Evolutionary conservation across 2,888 invertebrate genomes (phyloP).

Genomic region (Lasioglossum oenotherae): DNA sequence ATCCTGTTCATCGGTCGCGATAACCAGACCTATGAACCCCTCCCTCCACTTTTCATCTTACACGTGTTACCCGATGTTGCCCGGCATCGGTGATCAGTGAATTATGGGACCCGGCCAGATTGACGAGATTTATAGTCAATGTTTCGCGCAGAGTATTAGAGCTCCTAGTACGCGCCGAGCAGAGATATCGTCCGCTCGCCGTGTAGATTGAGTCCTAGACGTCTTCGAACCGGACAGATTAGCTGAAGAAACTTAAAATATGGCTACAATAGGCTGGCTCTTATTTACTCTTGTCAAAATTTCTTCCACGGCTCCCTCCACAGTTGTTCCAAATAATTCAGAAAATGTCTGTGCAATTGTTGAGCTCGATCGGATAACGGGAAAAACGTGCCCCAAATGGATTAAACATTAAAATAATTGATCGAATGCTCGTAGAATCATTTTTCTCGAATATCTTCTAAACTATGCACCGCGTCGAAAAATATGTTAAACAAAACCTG

Average conservation of each 20-base stretch:
- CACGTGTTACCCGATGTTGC: slow-evolving; percentile 51
- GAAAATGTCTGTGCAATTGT: too few relatives aligned
- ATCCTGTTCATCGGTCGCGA: slow-evolving; percentile 54
- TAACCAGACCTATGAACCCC: slow-evolving; percentile 43
- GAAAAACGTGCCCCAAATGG: too few relatives aligned
- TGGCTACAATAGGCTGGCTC: too few relatives aligned
- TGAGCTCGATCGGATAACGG: too few relatives aligned
- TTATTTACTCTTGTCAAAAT: too few relatives aligned
- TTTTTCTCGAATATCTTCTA: too few relatives aligned
- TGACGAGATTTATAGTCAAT: slow-evolving; percentile 25
- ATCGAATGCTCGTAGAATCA: too few relatives aligned
- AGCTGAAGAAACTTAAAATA: neutral
- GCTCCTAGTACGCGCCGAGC: neutral
- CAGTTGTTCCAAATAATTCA: too few relatives aligned
- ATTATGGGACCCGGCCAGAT: slow-evolving; percentile 24
- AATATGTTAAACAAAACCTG: too few relatives aligned
- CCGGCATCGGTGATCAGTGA: slow-evolving; percentile 46
- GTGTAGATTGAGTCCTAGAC: neutral
- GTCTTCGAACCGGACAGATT: neutral
- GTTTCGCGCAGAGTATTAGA: neutral
- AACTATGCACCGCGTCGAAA: too few relatives aligned
- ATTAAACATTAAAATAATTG: too few relatives aligned
- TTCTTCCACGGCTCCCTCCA: too few relatives aligned
- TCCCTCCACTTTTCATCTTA: slow-evolving; percentile 49
- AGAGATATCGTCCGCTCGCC: neutral